These are phyloP conservation scores for Capromys pilorides DNA, from an alignment of 2,797 vertebrate genomes.

Conservation along the genomic window DNA sequence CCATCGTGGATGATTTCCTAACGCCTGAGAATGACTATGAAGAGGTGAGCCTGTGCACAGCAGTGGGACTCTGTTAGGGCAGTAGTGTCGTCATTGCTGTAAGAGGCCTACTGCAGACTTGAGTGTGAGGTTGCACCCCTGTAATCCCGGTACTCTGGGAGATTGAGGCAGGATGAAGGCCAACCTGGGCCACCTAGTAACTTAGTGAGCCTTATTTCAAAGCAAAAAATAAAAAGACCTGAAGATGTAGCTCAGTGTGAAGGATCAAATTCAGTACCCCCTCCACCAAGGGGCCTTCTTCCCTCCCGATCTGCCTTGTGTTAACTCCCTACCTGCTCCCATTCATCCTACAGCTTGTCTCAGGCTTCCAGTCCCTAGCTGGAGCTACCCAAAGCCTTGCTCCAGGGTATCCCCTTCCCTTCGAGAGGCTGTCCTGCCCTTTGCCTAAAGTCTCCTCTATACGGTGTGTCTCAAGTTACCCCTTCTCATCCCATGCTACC, in stretches of 20 bases:
- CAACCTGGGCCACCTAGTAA: background rate
- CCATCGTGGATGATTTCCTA: conserved; percentile 93
- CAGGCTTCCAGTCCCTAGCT: background rate
- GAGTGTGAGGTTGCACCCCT: background rate
- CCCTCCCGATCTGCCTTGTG: background rate
- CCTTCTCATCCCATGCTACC: background rate
- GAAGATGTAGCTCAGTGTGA: background rate
- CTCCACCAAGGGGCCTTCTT: background rate
- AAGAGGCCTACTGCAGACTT: background rate
- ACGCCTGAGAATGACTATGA: conserved; percentile 97
- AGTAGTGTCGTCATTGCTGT: background rate
- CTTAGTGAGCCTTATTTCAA: background rate
- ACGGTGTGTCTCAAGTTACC: background rate
- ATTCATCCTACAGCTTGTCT: background rate
- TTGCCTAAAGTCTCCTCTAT: background rate
- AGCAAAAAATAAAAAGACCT: background rate
- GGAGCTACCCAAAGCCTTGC: background rate
- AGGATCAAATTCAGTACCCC: background rate
- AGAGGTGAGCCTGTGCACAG: conserved; percentile 89
- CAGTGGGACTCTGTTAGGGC: background rate
- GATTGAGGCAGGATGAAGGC: background rate
- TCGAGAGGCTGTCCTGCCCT: background rate
- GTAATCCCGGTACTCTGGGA: background rate
- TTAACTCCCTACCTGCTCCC: background rate
- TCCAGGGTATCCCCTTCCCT: background rate